Evolutionary conservation across 2,888 invertebrate genomes (phyloP).

Genomic region (Cephus nigrinus): DNA sequence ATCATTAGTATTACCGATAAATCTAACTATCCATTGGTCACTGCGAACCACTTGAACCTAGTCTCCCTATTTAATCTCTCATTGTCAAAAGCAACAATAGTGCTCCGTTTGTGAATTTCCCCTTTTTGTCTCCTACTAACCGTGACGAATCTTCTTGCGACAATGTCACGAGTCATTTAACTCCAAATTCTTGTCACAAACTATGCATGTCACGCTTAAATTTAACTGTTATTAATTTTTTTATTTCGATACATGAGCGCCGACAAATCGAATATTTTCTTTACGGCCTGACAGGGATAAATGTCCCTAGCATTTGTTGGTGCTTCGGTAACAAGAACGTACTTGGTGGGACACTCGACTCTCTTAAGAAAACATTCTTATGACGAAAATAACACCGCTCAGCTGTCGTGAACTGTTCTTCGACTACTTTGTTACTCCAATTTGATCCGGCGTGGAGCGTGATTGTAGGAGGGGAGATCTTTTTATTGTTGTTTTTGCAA

Average conservation of each 20-base stretch:
- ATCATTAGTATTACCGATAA: not conserved
- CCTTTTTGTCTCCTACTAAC: not conserved
- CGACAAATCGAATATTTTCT: not conserved
- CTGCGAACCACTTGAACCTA: not conserved
- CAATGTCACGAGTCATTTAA: not conserved
- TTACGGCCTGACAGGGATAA: not conserved
- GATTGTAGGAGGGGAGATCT: not conserved
- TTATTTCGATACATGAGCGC: not conserved
- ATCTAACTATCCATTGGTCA: not conserved
- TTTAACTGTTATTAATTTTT: not conserved
- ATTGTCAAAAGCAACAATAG: not conserved
- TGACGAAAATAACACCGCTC: not conserved
- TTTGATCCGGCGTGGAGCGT: not conserved
- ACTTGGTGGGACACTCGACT: not conserved
- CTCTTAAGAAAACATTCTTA: not conserved
- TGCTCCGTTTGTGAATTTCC: not conserved
- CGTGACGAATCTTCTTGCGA: not conserved
- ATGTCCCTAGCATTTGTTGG: not conserved
- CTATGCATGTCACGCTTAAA: not conserved
- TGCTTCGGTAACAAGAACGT: not conserved
- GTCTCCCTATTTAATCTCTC: not conserved
- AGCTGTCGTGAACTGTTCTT: not conserved
- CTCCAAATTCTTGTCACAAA: not conserved
- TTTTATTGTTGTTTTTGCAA: not conserved
- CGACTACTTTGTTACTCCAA: not conserved